These are phyloP conservation scores for Hoplias malabaricus DNA, from an alignment of 2,113 vertebrate species.

Conservation along the genomic window DNA sequence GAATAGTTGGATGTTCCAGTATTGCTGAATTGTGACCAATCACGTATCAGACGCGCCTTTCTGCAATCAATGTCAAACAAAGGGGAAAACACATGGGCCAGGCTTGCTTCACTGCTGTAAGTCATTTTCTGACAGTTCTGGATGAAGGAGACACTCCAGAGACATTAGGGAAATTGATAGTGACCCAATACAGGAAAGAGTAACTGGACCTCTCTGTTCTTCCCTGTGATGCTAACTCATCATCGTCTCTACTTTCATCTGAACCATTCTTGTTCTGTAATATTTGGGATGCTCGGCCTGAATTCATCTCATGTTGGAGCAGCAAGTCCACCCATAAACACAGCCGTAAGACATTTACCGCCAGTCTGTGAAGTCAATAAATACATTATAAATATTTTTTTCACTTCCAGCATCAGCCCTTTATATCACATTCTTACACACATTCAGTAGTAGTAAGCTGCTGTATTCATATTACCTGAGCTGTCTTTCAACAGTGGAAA, in stretches of 20 bases:
- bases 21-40: background rate
- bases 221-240: background rate
- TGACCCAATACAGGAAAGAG: slow-evolving; percentile 1
- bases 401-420: too few species aligned
- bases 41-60: background rate
- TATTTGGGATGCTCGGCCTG: background rate
- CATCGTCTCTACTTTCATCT: background rate
- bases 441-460: too few species aligned
- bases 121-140: slow-evolving; percentile 36
- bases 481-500: too few species aligned
- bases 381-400: background rate
- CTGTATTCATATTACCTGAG: too few species aligned
- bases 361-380: background rate
- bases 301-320: background rate
- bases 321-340: background rate
- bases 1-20: background rate
- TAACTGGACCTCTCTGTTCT: slow-evolving; percentile 16
- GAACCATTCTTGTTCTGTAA: background rate
- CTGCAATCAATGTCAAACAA: slow-evolving; percentile 23
- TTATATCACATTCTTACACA: too few species aligned
- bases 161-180: slow-evolving; percentile 39
- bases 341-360: slow-evolving; percentile 5
- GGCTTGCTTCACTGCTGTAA: background rate
- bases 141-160: background rate
- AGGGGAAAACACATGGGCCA: slow-evolving; percentile 12